phyloP scores from a whole-genome alignment of 2,113 vertebrate species.

The Cyphomyrus discorhynchus region DNA sequence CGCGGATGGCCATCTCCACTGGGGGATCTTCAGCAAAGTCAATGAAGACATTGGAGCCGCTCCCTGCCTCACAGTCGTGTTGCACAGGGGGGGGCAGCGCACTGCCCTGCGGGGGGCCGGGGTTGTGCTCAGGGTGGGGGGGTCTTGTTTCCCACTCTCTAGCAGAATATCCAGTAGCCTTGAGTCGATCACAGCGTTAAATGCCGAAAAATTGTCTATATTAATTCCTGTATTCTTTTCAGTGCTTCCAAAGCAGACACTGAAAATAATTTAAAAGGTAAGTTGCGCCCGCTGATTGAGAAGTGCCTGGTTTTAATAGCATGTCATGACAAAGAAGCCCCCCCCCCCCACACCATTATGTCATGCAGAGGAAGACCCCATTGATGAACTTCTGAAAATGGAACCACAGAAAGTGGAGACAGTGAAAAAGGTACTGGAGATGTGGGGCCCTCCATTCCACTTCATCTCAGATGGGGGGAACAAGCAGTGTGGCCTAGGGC shows the following conservation, averaged over 20 bases:
- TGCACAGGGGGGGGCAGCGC: not conserved
- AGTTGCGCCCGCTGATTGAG: slow-evolving; percentile 20
- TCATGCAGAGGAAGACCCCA: slow-evolving; percentile 33
- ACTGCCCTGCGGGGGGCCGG: not conserved
- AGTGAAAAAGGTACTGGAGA: slow-evolving; percentile 71
- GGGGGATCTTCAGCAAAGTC: not conserved
- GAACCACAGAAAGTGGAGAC: slow-evolving; percentile 72
- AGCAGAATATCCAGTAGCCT: not conserved
- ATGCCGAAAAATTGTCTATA: not conserved
- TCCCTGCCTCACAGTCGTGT: not conserved
- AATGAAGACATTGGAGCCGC: not conserved
- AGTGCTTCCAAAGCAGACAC: slow-evolving; percentile 29
- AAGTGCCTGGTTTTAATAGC: not conserved
- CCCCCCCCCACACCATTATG: not conserved
- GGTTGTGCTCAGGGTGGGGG: not conserved
- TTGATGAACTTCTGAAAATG: slow-evolving; percentile 76
- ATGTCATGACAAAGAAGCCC: not conserved
- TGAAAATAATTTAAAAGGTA: slow-evolving; percentile 34
- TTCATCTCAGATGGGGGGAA: not conserved
- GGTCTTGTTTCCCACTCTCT: not conserved
- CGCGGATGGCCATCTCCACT: not conserved
- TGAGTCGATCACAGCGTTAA: not conserved
- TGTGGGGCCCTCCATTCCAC: not conserved
- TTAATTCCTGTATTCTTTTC: slow-evolving; percentile 1
- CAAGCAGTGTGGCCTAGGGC: not conserved